Percentiles rank a stretch among this genome's conserved stretches.
Conservation (phyloP, 2,113 vertebrate species). For the Myotis davidii region DNA sequence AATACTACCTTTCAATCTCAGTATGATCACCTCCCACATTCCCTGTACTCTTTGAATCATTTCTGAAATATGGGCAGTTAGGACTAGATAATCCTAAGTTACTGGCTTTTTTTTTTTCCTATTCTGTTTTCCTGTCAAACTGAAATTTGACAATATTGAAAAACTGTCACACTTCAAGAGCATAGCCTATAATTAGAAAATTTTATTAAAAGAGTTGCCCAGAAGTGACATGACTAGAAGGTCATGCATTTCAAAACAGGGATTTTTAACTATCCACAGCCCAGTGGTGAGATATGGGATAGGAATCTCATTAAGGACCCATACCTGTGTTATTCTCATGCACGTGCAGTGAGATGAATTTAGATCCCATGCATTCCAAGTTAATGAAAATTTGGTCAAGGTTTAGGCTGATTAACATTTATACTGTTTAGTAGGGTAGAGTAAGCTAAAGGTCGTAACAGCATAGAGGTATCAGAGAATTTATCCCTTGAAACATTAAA, state of each 20-base stretch:
- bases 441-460: slow-evolving; percentile 9
- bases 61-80: background rate
- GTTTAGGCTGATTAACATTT: background rate
- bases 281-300: background rate
- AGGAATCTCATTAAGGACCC: background rate
- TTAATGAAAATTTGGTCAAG: slow-evolving; percentile 20
- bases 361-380: background rate
- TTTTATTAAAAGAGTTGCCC: slow-evolving; percentile 18
- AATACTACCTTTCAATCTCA: background rate
- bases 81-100: background rate
- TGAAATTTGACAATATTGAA: slow-evolving; percentile 35
- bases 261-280: background rate
- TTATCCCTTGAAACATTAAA: background rate
- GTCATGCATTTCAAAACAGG: background rate
- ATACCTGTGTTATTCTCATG: background rate
- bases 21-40: background rate
- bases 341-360: background rate
- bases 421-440: background rate
- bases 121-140: background rate
- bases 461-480: slow-evolving; percentile 4
- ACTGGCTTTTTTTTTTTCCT: background rate
- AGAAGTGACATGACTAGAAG: background rate
- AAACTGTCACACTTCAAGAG: slow-evolving; percentile 39
- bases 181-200: background rate
- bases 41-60: background rate